These are phyloP conservation scores for Chionis minor DNA, from an alignment of 2,113 vertebrate genomes.

Conservation along the genomic window DNA sequence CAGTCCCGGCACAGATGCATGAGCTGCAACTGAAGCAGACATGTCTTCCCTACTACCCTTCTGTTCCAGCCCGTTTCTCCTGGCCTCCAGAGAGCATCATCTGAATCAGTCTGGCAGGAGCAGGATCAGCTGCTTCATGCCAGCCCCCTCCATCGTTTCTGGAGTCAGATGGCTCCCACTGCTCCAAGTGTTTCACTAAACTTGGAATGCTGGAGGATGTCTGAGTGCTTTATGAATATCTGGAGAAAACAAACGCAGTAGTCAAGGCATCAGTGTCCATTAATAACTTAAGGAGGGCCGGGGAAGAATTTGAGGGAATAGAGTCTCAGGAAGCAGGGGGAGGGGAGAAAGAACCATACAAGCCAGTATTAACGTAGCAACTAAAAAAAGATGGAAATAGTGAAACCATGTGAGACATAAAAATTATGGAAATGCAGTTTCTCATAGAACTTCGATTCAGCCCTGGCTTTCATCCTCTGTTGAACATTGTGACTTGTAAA, in stretches of 20 bases:
- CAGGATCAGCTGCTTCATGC: constrained; percentile 5
- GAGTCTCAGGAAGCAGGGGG: not conserved
- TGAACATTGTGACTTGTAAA: not conserved
- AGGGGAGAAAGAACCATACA: not conserved
- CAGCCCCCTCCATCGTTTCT: not conserved
- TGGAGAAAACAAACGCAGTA: not conserved
- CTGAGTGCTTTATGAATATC: not conserved
- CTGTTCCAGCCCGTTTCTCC: not conserved
- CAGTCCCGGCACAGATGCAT: not conserved
- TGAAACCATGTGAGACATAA: not conserved
- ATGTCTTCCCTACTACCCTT: not conserved
- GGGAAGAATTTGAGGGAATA: not conserved
- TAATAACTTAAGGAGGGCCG: not conserved
- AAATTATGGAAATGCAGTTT: not conserved
- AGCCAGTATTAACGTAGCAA: not conserved
- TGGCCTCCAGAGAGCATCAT: not conserved
- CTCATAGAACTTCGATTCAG: not conserved
- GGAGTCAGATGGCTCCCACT: constrained; percentile 8
- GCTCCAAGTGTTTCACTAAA: constrained; percentile 9
- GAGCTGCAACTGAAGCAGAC: not conserved
- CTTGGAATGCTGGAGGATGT: not conserved
- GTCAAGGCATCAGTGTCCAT: not conserved
- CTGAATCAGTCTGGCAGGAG: constrained; percentile 12
- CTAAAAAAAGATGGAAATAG: not conserved
- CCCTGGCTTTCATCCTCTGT: not conserved